These are phyloP conservation scores for Zapornia atra DNA, from an alignment of 2,113 vertebrate species.

Conservation along the genomic window DNA sequence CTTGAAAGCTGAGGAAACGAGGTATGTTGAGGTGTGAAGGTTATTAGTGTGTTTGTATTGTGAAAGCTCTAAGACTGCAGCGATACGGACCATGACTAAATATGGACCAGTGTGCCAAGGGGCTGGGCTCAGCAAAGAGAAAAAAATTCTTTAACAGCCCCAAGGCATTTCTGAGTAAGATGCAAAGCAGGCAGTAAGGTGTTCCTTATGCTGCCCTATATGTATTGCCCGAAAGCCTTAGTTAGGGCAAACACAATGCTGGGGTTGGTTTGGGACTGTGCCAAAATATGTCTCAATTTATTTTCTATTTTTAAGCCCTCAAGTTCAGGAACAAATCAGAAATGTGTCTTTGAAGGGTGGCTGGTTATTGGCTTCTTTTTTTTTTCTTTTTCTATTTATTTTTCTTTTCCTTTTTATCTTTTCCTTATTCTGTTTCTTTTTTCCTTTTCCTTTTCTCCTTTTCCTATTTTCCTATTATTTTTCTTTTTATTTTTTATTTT, in stretches of 20 bases:
- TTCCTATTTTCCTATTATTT: too few species aligned
- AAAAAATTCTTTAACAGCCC: not conserved
- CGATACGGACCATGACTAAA: not conserved
- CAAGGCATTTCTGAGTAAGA: not conserved
- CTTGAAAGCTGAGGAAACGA: conserved; percentile 34
- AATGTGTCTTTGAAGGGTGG: not conserved
- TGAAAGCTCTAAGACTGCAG: not conserved
- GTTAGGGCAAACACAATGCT: not conserved
- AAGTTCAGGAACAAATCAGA: not conserved
- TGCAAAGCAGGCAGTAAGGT: not conserved
- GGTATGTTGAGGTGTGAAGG: conserved; percentile 10
- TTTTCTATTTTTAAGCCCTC: not conserved
- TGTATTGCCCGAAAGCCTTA: not conserved
- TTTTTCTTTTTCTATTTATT: too few species aligned
- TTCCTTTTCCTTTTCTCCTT: too few species aligned
- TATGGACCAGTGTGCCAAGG: not conserved
- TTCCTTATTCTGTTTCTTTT: too few species aligned
- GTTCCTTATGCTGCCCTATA: not conserved
- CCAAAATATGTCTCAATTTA: not conserved
- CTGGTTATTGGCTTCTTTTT: not conserved
- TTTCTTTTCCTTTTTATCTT: too few species aligned
- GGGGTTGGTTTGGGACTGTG: not conserved
- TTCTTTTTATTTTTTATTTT: too few species aligned
- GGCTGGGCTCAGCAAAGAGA: not conserved
- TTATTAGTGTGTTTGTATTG: not conserved